Base-by-base conservation (phyloP, 1,140 invertebrate genomes). In the Pantala flavescens region DNA sequence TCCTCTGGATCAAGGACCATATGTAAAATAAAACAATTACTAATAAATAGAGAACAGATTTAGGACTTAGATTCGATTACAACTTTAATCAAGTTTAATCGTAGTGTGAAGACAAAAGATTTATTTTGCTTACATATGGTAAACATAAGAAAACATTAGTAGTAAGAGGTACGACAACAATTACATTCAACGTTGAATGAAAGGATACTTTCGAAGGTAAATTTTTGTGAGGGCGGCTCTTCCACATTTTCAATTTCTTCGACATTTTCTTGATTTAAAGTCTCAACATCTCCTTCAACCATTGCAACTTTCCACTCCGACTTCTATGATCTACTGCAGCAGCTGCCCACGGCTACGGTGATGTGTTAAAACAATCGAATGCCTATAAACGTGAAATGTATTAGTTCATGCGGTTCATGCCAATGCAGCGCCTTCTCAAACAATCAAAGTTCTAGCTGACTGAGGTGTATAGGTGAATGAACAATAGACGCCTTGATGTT, bases 201-300 rank as follows among this genome's bases (percentile, higher is more conserved):
- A 78, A 78, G 77, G 78, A 78, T 78, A 78, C 78, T 78, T 77
- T 78, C 77, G 43, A 79, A 70, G 0, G 77, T 77, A 71, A 77
- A 79, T 11, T 78, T 71, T 7, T 73, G 74, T 43, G 71, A 55
- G 28, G 71, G n/a, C 23, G 49, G 49, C 12, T 63, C 49, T 63
- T 63, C 49, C n/a, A 21, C n/a, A 16, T 16, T 63, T 63, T 74
- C 42, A 76, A 36, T 73, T 49, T 76, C 78, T 23, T 75, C 75
- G 14, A 49, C 70, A 19, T 71, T 21, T n/a, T 23, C 73, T 71
- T 77, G 73, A 9, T 70, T 49, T 23, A 72, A 70, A 24, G 36
- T 72, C 71, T 78, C 76, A 3, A 74, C 74, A 70, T 75, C 28
- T 72, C 73, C 73, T 42, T 74, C 73, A 73, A 71, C 49, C 49